phyloP scores from a whole-genome alignment of 2,113 vertebrate genomes.

The Rattus norvegicus region DNA sequence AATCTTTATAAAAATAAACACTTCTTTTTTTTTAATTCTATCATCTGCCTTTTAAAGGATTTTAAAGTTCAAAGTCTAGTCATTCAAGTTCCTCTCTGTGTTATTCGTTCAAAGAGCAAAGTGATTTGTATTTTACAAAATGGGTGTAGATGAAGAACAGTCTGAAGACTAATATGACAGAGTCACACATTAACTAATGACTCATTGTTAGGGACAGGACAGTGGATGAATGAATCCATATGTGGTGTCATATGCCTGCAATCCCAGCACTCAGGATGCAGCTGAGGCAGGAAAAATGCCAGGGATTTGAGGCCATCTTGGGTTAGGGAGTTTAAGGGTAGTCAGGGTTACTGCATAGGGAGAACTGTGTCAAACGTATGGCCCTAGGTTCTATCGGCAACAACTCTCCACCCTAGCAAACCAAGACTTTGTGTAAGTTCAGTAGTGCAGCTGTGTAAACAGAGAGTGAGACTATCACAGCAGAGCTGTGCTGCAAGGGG shows the following conservation, averaged over 20 bases:
- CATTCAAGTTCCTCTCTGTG: not conserved
- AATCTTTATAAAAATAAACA: not conserved
- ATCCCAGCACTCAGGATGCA: not conserved
- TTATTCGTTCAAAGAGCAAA: conserved; percentile 37
- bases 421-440: not conserved
- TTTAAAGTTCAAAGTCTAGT: conserved; percentile 47
- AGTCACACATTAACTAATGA: not conserved
- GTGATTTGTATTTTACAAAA: conserved; percentile 1
- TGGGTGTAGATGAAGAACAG: not conserved
- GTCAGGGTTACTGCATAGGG: not conserved
- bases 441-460: not conserved
- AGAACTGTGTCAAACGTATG: not conserved
- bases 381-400: not conserved
- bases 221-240: not conserved
- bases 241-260: not conserved
- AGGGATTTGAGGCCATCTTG: not conserved
- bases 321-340: not conserved
- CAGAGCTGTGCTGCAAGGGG: not conserved
- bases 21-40: conserved; percentile 6
- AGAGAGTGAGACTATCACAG: not conserved
- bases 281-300: not conserved
- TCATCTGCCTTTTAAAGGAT: not conserved
- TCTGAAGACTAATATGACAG: not conserved
- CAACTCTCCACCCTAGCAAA: not conserved
- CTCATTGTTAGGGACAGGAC: not conserved